These are phyloP conservation scores for Eriocheir sinensis DNA, from an alignment of 1,140 invertebrate species.

Conservation along the genomic window DNA sequence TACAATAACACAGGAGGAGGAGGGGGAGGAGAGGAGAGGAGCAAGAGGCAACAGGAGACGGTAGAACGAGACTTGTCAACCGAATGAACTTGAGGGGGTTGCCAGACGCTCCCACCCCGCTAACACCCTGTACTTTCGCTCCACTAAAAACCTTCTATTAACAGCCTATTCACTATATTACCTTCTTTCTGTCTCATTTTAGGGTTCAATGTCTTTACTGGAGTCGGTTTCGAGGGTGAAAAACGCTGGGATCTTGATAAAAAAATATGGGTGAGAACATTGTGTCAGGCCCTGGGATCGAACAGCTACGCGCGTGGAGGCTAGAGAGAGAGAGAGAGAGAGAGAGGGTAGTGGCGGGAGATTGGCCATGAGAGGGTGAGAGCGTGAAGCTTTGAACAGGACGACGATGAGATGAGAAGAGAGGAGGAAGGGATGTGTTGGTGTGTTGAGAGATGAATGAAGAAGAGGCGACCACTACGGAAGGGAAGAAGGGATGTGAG, in stretches of 20 bases:
- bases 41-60: too few species aligned
- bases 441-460: background rate
- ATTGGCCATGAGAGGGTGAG: background rate
- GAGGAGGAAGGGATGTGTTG: background rate
- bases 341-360: background rate
- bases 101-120: too few species aligned
- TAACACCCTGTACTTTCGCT: too few species aligned
- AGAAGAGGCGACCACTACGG: background rate
- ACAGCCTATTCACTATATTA: too few species aligned
- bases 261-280: background rate
- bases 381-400: background rate
- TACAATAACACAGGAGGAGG: too few species aligned
- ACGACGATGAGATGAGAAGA: background rate
- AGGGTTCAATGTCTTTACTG: too few species aligned
- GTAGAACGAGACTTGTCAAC: too few species aligned
- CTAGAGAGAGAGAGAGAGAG: background rate
- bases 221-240: background rate
- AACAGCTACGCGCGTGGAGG: background rate
- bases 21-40: too few species aligned
- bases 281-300: background rate
- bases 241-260: background rate
- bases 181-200: too few species aligned
- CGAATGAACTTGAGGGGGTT: too few species aligned
- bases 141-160: too few species aligned
- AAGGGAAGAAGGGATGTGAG: constrained; percentile 9